phyloP scores from a whole-genome alignment of 2,888 invertebrate genomes.

The Nyleta sp. region DNA sequence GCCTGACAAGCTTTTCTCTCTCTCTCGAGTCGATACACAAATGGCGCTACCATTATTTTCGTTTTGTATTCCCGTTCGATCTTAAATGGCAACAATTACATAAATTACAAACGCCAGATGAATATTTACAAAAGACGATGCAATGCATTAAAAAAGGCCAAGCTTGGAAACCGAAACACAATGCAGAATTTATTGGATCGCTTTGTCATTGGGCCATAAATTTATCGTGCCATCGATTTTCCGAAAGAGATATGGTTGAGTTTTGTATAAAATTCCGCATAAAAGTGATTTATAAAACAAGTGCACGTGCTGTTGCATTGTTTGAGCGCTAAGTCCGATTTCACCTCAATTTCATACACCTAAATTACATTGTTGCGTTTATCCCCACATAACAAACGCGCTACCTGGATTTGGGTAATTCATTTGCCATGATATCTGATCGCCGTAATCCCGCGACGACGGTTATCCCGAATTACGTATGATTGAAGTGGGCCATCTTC shows the following conservation, averaged over 20 bases:
- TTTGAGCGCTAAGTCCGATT: conserved; percentile 46
- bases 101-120: conserved; percentile 52
- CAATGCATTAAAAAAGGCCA: conserved; percentile 40
- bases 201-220: conserved; percentile 56
- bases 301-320: conserved; percentile 50
- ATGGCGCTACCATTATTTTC: conserved; percentile 52
- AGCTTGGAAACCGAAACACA: conserved; percentile 38
- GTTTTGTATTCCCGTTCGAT: conserved; percentile 41
- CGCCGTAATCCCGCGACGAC: conserved; percentile 36
- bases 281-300: conserved; percentile 58
- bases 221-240: conserved; percentile 54
- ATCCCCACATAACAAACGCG: conserved; percentile 49
- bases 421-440: conserved; percentile 52
- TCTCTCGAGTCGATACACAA: conserved; percentile 43
- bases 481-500: conserved; percentile 42
- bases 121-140: conserved; percentile 52
- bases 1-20: conserved; percentile 52
- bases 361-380: conserved; percentile 53
- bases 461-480: conserved; percentile 40
- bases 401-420: conserved; percentile 35
- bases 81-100: conserved; percentile 57
- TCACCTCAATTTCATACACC: conserved; percentile 50
- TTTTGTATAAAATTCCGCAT: conserved; percentile 56
- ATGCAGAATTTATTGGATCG: conserved; percentile 60
- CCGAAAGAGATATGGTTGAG: conserved; percentile 51